phyloP scores from a whole-genome alignment of 2,888 invertebrate genomes.

The Tinea trinotella region DNA sequence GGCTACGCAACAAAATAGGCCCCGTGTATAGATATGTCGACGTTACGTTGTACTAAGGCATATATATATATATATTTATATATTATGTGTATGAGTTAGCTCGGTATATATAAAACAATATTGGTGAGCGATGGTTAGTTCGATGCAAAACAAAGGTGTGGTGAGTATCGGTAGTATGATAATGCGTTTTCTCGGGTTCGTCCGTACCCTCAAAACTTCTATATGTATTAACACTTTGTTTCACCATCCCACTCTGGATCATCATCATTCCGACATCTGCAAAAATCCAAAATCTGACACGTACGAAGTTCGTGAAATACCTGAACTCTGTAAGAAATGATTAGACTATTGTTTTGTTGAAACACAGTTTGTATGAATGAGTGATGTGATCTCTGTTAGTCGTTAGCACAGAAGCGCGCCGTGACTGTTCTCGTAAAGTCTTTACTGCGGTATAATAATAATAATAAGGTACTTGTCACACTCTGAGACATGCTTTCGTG shows the following conservation, averaged over 20 bases:
- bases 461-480: conserved; percentile 45
- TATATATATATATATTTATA: too few species aligned
- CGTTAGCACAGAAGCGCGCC: conserved; percentile 55
- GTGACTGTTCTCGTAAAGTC: conserved; percentile 61
- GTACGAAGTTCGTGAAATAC: conserved; percentile 40
- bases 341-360: conserved; percentile 31
- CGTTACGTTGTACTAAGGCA: too few species aligned
- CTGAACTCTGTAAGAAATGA: conserved; percentile 2
- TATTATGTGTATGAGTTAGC: too few species aligned
- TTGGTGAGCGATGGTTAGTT: conserved; percentile 64
- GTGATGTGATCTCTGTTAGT: conserved; percentile 11
- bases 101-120: conserved; percentile 47
- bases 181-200: conserved; percentile 52
- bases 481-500: conserved; percentile 73
- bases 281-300: conserved; percentile 78
- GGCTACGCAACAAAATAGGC: background rate
- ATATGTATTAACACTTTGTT: conserved; percentile 86
- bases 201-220: conserved; percentile 87
- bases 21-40: background rate
- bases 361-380: background rate
- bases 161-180: conserved; percentile 59
- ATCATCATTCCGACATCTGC: conserved; percentile 97
- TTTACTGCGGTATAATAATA: conserved; percentile 59
- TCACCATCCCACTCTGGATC: conserved; percentile 97
- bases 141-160: conserved; percentile 64